These are phyloP conservation scores for Limenitis camilla DNA, from an alignment of 2,888 invertebrate genomes.

Conservation along the genomic window DNA sequence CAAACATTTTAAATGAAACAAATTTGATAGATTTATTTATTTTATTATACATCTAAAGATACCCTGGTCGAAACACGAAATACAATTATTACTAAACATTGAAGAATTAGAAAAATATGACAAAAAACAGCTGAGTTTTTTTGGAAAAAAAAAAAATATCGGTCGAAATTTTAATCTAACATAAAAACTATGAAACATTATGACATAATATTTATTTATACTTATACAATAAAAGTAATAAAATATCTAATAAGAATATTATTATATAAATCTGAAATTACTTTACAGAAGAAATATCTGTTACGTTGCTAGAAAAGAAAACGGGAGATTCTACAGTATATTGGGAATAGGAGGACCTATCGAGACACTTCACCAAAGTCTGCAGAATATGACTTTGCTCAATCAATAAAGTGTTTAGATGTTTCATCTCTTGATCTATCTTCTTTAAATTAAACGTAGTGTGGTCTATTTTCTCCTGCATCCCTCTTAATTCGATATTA, in stretches of 20 bases:
- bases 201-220: no score
- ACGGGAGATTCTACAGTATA: constrained; percentile 49
- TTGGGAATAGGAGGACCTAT: constrained; percentile 33
- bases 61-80: constrained; percentile 4
- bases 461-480: constrained; percentile 81
- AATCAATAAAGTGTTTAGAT: constrained; percentile 72
- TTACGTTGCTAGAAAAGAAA: constrained; percentile 43
- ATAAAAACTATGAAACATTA: no score
- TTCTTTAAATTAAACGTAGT: constrained; percentile 81
- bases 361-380: constrained; percentile 47
- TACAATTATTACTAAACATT: background rate
- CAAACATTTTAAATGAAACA: background rate
- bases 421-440: constrained; percentile 80
- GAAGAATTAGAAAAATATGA: no score
- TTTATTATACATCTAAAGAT: constrained; percentile 1
- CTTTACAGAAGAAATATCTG: constrained; percentile 35
- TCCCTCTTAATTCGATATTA: constrained; percentile 73
- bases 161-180: no score
- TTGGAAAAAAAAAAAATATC: no score
- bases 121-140: no score
- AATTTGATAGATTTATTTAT: no score
- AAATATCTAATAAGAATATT: no score
- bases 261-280: background rate
- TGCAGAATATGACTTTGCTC: constrained; percentile 60
- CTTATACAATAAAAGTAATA: no score